Evolutionary conservation across 2,888 invertebrate genomes (phyloP).

Genomic region (Dolomedes plantarius): DNA sequence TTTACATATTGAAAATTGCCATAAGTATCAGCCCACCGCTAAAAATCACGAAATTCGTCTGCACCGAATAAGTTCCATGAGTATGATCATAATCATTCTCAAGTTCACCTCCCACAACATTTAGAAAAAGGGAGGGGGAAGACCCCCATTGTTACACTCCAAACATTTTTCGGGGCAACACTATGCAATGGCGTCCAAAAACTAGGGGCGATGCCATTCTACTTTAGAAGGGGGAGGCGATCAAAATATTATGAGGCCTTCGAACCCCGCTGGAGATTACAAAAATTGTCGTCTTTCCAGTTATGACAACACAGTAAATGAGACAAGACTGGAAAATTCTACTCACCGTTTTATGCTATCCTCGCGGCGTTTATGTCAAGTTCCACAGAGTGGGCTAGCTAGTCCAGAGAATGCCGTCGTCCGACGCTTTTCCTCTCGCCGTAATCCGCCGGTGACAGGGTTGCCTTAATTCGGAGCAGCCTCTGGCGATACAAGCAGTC

Average conservation of each 20-base stretch:
- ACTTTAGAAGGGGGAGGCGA: not conserved
- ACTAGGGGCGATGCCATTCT: not conserved
- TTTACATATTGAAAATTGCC: no score
- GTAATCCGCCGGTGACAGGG: not conserved
- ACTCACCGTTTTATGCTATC: not conserved
- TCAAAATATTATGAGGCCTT: not conserved
- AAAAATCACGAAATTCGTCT: no score
- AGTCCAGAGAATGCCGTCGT: not conserved
- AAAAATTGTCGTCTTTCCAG: not conserved
- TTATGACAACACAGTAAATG: not conserved
- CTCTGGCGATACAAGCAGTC: not conserved
- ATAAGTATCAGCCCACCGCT: no score
- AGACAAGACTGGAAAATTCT: not conserved
- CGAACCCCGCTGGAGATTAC: not conserved
- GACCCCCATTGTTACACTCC: not conserved
- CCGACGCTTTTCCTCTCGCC: not conserved
- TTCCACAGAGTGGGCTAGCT: not conserved
- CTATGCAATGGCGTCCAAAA: conserved; percentile 14
- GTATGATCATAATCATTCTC: no score
- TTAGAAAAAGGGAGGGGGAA: not conserved
- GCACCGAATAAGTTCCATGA: no score
- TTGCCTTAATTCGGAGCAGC: not conserved
- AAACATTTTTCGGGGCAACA: not conserved
- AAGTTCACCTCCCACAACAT: no score
- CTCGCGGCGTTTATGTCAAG: not conserved